phyloP scores from a whole-genome alignment of 2,797 vertebrate genomes.

The Danio choprae region DNA sequence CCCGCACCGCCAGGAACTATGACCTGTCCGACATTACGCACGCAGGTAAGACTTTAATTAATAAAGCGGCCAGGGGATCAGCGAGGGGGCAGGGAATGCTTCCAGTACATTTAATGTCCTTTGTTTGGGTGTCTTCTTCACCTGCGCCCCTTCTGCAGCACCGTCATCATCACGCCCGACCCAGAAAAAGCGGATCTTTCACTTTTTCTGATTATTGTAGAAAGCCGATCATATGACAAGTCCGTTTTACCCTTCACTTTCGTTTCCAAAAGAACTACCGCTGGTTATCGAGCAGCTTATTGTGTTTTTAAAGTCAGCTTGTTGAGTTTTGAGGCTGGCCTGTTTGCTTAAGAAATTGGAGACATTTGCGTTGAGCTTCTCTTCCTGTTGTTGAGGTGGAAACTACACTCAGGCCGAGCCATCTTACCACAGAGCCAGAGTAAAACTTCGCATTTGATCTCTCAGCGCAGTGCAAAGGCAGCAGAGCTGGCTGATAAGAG shows the following conservation, averaged over 20 bases:
- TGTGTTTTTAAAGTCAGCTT: neutral
- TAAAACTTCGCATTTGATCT: constrained; percentile 8
- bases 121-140: constrained; percentile 59
- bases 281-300: neutral
- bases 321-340: neutral
- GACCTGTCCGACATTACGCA: constrained; percentile 92
- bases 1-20: constrained; percentile 85
- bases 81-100: constrained; percentile 13
- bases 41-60: constrained; percentile 78
- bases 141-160: constrained; percentile 65
- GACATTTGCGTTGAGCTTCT: constrained; percentile 43
- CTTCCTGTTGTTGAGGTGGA: constrained; percentile 47
- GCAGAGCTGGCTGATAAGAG: neutral
- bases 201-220: constrained; percentile 10
- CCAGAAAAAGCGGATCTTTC: constrained; percentile 39
- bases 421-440: constrained; percentile 29
- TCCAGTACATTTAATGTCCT: constrained; percentile 52
- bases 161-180: constrained; percentile 23
- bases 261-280: constrained; percentile 1
- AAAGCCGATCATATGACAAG: constrained; percentile 14
- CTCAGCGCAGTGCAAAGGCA: neutral
- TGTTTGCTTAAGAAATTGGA: constrained; percentile 33
- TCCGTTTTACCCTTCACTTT: neutral
- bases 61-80: neutral
- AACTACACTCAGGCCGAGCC: constrained; percentile 13